Conservation (phyloP, 1,140 invertebrate genomes). For the Drosophila insularis region DNA sequence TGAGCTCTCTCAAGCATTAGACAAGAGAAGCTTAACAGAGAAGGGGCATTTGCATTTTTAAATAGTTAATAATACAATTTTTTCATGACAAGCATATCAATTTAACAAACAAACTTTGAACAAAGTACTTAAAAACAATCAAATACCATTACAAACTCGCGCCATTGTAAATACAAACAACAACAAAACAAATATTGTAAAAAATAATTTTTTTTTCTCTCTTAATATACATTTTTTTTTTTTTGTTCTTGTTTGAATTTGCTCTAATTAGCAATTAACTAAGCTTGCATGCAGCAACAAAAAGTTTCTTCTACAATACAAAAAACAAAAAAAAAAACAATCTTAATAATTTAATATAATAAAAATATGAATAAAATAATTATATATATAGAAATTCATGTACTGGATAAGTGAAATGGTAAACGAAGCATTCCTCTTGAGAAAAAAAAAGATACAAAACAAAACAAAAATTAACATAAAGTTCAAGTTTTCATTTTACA, state of each 20-base stretch:
- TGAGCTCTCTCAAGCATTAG: slow-evolving; percentile 37
- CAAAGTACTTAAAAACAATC: slow-evolving; percentile 72
- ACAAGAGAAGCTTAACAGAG: slow-evolving; percentile 28
- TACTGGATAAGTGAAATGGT: slow-evolving; percentile 25
- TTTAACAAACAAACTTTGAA: slow-evolving; percentile 33
- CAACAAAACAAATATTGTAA: slow-evolving; percentile 36
- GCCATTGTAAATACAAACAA: slow-evolving; percentile 60
- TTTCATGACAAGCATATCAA: slow-evolving; percentile 23
- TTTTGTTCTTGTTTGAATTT: slow-evolving; percentile 39
- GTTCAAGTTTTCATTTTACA: slow-evolving; percentile 67
- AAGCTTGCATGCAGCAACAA: slow-evolving; percentile 44
- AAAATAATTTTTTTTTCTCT: slow-evolving; percentile 29
- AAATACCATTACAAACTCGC: slow-evolving; percentile 40
- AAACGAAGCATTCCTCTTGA: slow-evolving; percentile 71
- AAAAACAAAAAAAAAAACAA: slow-evolving; percentile 8
- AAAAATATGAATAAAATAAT: slow-evolving; percentile 12
- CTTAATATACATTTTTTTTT: background rate
- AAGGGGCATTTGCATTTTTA: slow-evolving; percentile 42
- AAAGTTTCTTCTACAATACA: slow-evolving; percentile 50
- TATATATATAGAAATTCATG: background rate
- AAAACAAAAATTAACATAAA: slow-evolving; percentile 41
- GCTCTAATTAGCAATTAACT: slow-evolving; percentile 71
- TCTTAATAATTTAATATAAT: slow-evolving; percentile 10
- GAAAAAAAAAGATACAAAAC: slow-evolving; percentile 36
- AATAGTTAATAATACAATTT: slow-evolving; percentile 29